Conservation (phyloP, 2,888 invertebrate genomes). For the Oegoconia quadripuncta region DNA sequence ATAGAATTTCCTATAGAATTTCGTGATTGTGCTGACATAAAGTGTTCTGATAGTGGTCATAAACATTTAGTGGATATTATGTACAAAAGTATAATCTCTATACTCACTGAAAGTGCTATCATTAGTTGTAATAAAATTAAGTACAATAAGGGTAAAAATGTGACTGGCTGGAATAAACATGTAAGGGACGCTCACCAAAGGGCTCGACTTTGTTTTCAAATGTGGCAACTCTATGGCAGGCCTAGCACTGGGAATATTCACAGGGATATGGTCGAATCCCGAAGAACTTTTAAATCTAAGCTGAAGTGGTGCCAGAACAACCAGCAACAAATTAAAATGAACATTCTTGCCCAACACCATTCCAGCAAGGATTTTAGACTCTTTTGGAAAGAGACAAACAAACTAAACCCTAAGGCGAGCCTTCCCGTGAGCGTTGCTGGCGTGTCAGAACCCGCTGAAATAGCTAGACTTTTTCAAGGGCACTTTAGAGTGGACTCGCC, state of each 20-base stretch:
- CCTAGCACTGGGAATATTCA: not conserved
- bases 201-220: constrained; percentile 3
- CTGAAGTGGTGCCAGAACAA: not conserved
- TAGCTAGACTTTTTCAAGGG: not conserved
- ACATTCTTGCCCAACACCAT: constrained; percentile 1
- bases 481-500: not conserved
- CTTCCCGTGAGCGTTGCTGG: not conserved
- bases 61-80: not conserved
- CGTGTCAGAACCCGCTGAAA: not conserved
- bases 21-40: not conserved
- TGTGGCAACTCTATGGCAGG: no score
- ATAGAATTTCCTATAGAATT: constrained; percentile 5
- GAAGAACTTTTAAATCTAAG: not conserved
- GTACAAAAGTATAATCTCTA: not conserved
- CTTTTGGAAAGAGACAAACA: not conserved
- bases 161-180: constrained; percentile 3
- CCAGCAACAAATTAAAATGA: no score
- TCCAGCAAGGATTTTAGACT: not conserved
- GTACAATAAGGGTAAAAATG: not conserved
- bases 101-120: not conserved
- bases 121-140: not conserved
- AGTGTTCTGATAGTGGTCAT: not conserved
- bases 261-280: not conserved
- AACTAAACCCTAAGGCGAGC: no score
- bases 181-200: not conserved